Evolutionary conservation across 2,888 invertebrate genomes (phyloP), one percentile per base, ranked within the genome.

Genomic region (Callyntrura sp.): DNA sequence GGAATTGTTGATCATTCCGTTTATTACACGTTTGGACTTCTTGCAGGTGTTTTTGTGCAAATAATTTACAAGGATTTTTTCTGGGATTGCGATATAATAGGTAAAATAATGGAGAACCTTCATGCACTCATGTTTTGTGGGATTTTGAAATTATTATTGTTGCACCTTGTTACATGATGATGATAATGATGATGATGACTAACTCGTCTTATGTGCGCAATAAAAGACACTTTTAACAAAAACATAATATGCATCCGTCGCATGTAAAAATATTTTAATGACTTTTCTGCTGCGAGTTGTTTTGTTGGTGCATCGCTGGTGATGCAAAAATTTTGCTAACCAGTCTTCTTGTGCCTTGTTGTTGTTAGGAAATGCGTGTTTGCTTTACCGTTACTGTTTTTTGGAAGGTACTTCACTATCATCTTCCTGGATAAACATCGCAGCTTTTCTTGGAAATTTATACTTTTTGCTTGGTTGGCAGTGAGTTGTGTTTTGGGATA

Each of bases 61-160:
- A 65, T 12, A 28, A 17, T 70, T 25, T 62, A 23, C 62, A 62
- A 62, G 25, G 23, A 57, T 62, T 62, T 70, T 70, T 43, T n/a
- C 68, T 17, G 8, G 17, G 35, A 68, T 17, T 70, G 17, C 68
- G 43, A 43, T 43, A 43, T 43, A 11, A 14, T 65, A 23, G 43
- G 17, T n/a, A 70, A 70, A 70, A 70, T 70, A 43, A 14, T 17
- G 28, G 43, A 35, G 14, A 17, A 17, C 17, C 68, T 9, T 70
- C 17, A 70, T 70, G 43, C n/a, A 4, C n/a, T 25, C 17, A 70
- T 43, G 43, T 9, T 70, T 70, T 70, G 68, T 35, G 9, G 5
- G 43, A 17, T 70, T 70, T 70, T 9, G 68, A 70, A 70, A 70
- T 70, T 70, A 43, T 43, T 35, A 6, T 70, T 70, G 68, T 43